These are phyloP conservation scores for Chelonus insularis DNA, from an alignment of 1,140 invertebrate genomes.

Conservation along the genomic window DNA sequence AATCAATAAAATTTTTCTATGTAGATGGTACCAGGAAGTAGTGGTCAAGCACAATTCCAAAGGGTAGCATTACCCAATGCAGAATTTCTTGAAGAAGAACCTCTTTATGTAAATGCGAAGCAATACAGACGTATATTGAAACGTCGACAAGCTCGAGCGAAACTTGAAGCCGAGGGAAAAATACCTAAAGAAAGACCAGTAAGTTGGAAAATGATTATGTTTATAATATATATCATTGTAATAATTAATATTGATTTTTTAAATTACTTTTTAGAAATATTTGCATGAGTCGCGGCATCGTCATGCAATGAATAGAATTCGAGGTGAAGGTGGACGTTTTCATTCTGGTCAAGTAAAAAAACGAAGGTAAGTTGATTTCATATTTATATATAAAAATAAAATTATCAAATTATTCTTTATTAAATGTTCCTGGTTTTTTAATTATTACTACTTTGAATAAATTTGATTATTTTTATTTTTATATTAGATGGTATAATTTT, in stretches of 20 bases:
- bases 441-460: background rate
- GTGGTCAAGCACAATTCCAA: constrained; percentile 64
- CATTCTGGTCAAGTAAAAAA: constrained; percentile 77
- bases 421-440: constrained; percentile 30
- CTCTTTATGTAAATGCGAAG: constrained; percentile 98
- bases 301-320: constrained; percentile 96
- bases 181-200: constrained; percentile 95
- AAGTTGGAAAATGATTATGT: constrained; percentile 40
- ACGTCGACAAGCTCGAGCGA: constrained; percentile 84
- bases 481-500: too few species aligned
- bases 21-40: constrained; percentile 69
- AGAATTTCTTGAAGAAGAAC: constrained; percentile 87
- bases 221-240: constrained; percentile 13
- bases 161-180: constrained; percentile 88
- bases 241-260: background rate
- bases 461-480: background rate
- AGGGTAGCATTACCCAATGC: constrained; percentile 68
- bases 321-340: constrained; percentile 96
- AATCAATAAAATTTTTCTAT: background rate
- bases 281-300: constrained; percentile 97
- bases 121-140: constrained; percentile 94
- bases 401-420: too few species aligned
- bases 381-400: too few species aligned
- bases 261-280: constrained; percentile 79
- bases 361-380: constrained; percentile 59